Percentiles rank a stretch among this genome's conserved stretches.
These are phyloP conservation scores for Dynastes hyllus DNA, from an alignment of 2,888 invertebrate genomes.

Conservation along the genomic window DNA sequence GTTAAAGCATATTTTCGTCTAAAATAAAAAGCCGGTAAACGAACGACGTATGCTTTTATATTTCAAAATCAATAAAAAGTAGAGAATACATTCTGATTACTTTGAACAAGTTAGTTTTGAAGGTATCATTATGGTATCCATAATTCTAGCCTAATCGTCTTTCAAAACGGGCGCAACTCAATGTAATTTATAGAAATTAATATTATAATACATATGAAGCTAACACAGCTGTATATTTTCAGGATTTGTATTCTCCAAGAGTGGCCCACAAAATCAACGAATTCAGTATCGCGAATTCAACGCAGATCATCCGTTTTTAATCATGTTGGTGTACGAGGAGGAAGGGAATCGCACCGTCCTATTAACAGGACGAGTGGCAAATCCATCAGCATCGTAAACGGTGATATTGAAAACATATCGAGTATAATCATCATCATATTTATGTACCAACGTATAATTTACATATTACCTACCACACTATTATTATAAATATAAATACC, in stretches of 20 bases:
- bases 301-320: constrained; percentile 55
- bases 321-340: constrained; percentile 46
- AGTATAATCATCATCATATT: constrained; percentile 15
- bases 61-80: no score
- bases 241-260: constrained; percentile 36
- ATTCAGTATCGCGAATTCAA: constrained; percentile 50
- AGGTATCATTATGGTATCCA: no score
- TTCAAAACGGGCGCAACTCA: no score
- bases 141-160: no score
- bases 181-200: no score
- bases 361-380: constrained; percentile 24
- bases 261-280: constrained; percentile 25
- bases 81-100: no score
- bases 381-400: constrained; percentile 28
- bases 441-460: constrained; percentile 21
- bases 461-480: constrained; percentile 18
- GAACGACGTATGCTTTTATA: no score
- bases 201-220: no score
- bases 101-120: no score
- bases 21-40: no score
- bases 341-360: constrained; percentile 26
- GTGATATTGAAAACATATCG: not conserved
- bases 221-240: not conserved
- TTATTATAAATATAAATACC: constrained; percentile 23
- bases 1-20: no score